phyloP scores from a whole-genome alignment of 2,888 invertebrate genomes.

The Eupithecia tripunctaria region DNA sequence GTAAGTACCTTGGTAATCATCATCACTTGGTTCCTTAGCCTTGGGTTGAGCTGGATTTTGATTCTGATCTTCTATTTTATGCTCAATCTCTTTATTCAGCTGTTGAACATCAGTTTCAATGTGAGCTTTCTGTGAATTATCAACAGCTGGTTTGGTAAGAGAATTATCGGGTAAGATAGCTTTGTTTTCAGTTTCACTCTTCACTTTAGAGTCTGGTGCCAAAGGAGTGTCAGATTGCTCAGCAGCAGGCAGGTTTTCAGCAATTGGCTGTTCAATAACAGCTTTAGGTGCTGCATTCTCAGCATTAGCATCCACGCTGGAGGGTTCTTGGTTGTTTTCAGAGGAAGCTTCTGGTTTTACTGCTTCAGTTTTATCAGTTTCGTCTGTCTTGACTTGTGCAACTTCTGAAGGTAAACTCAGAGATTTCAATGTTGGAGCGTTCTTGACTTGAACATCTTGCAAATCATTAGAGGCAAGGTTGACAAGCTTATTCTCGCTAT shows the following conservation, averaged over 20 bases:
- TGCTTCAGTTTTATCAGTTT: slow-evolving; percentile 23
- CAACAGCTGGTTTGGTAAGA: slow-evolving; percentile 30
- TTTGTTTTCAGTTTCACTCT: slow-evolving; percentile 27
- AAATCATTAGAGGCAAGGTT: slow-evolving; percentile 24
- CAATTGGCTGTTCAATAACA: slow-evolving; percentile 28
- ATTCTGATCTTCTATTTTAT: slow-evolving; percentile 42
- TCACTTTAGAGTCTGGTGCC: slow-evolving; percentile 17
- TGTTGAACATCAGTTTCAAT: slow-evolving; percentile 32
- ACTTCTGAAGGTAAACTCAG: slow-evolving; percentile 16
- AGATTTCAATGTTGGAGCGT: slow-evolving; percentile 14
- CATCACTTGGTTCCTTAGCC: slow-evolving; percentile 38
- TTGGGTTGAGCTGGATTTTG: slow-evolving; percentile 47
- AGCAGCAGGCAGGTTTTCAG: slow-evolving; percentile 16
- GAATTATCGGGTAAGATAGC: slow-evolving; percentile 9
- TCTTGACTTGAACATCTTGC: slow-evolving; percentile 37
- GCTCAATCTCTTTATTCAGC: slow-evolving; percentile 37
- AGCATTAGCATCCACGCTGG: slow-evolving; percentile 23
- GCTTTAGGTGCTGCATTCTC: slow-evolving; percentile 17
- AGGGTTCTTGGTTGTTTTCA: slow-evolving; percentile 24
- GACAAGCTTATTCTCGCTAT: slow-evolving; percentile 23
- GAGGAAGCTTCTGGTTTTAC: slow-evolving; percentile 31
- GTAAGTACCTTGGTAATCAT: slow-evolving; percentile 51
- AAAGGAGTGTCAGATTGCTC: slow-evolving; percentile 27
- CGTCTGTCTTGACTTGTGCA: slow-evolving; percentile 11
- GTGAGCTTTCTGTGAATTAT: slow-evolving; percentile 19